phyloP scores from a whole-genome alignment of 2,797 vertebrate genomes.

The Coranthus polyacanthus region DNA sequence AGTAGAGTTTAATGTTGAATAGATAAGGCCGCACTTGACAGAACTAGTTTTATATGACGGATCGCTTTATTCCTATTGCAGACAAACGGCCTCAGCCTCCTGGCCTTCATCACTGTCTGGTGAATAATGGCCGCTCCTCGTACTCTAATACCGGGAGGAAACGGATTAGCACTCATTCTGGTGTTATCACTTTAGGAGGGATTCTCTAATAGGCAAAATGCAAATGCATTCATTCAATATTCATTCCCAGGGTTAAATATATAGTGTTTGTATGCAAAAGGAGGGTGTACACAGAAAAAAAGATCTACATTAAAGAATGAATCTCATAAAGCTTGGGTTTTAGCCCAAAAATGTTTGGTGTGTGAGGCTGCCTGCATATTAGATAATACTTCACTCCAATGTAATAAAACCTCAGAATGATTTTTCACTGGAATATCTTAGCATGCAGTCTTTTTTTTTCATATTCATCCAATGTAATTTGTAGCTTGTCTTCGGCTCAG shows the following conservation, averaged over 20 bases:
- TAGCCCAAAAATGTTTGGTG: background rate
- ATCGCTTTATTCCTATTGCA: conserved; percentile 55
- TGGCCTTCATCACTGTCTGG: conserved; percentile 43
- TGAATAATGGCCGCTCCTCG: conserved; percentile 46
- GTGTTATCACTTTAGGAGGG: conserved; percentile 29
- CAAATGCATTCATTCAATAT: conserved; percentile 39
- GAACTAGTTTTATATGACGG: conserved; percentile 68
- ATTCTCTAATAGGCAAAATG: conserved; percentile 32
- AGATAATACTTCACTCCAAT: conserved; percentile 9
- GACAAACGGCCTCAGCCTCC: conserved; percentile 42
- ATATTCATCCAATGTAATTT: background rate
- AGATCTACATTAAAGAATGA: conserved; percentile 6
- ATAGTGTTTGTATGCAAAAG: conserved; percentile 16
- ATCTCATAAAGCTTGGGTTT: background rate
- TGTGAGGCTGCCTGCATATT: background rate
- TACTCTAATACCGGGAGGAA: conserved; percentile 34
- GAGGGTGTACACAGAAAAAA: background rate
- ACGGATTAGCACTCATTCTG: conserved; percentile 25
- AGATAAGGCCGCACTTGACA: conserved; percentile 62
- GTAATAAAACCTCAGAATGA: background rate
- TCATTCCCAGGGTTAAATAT: conserved; percentile 34
- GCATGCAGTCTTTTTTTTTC: background rate
- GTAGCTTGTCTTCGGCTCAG: background rate
- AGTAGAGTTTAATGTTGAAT: conserved; percentile 35
- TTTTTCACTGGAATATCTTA: conserved; percentile 1